Conservation (phyloP, 2,888 invertebrate species). For the Archips crataeganus region DNA sequence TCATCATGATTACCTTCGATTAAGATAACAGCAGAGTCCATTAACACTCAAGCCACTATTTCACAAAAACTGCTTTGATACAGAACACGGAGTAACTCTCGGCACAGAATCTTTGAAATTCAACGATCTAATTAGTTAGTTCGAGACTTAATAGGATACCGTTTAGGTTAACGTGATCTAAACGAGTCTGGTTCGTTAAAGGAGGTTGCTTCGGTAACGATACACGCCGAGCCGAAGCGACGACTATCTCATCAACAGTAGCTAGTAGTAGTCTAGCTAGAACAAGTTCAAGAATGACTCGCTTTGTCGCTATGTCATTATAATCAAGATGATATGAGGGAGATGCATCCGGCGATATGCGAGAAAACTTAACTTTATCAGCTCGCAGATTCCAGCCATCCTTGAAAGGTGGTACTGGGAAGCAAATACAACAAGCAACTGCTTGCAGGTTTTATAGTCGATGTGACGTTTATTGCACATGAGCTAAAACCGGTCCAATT, state of each 20-base stretch:
- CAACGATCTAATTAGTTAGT: constrained; percentile 20
- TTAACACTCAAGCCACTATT: constrained; percentile 16
- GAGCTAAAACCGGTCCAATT: neutral
- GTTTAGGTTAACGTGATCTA: constrained; percentile 15
- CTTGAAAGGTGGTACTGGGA: neutral
- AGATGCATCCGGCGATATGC: neutral
- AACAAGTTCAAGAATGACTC: neutral
- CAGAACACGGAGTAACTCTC: constrained; percentile 4
- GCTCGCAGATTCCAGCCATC: neutral
- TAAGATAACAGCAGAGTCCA: constrained; percentile 19
- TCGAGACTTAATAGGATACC: constrained; percentile 12
- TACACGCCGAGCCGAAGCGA: neutral
- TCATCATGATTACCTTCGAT: constrained; percentile 21
- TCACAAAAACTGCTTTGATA: constrained; percentile 19
- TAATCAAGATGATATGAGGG: neutral
- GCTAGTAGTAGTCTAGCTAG: no score
- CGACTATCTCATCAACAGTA: neutral
- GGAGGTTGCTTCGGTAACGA: neutral
- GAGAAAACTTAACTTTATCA: neutral
- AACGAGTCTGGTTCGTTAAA: constrained; percentile 12
- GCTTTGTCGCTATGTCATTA: neutral
- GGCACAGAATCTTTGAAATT: constrained; percentile 17
- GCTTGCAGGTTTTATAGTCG: constrained; percentile 1
- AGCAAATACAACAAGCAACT: neutral
- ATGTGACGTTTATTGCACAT: constrained; percentile 21